Evolutionary conservation across 1,140 invertebrate genomes (phyloP).

Genomic region (Hydropsyche tenuis): DNA sequence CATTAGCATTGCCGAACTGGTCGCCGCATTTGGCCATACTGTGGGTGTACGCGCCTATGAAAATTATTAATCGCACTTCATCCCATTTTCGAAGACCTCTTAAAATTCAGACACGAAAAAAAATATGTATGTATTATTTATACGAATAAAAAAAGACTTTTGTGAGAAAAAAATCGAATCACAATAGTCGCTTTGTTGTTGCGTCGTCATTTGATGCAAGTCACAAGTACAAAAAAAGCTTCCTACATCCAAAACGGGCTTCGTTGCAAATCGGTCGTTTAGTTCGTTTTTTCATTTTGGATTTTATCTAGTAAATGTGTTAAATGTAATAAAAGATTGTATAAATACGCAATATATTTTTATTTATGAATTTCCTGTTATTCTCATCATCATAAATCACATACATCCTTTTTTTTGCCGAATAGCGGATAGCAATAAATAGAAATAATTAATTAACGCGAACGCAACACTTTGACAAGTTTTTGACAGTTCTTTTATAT

Average conservation of each 20-base stretch:
- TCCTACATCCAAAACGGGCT: slow-evolving; percentile 7
- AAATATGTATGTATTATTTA: slow-evolving; percentile 17
- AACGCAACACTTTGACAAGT: neutral
- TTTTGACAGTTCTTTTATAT: slow-evolving; percentile 1
- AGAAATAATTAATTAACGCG: slow-evolving; percentile 9
- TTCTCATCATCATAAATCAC: slow-evolving; percentile 20
- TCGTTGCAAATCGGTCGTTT: slow-evolving; percentile 16
- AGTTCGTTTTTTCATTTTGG: too few species aligned
- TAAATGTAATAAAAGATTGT: neutral
- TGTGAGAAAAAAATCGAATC: neutral
- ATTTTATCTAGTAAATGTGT: too few species aligned
- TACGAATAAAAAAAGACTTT: slow-evolving; percentile 15
- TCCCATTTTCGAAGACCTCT: slow-evolving; percentile 30
- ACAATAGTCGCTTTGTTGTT: slow-evolving; percentile 12
- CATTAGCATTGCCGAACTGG: slow-evolving; percentile 24
- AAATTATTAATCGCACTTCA: slow-evolving; percentile 41
- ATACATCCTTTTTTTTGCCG: neutral
- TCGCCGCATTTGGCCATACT: slow-evolving; percentile 7
- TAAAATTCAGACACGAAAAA: slow-evolving; percentile 23
- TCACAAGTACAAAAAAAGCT: slow-evolving; percentile 19
- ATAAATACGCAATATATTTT: neutral
- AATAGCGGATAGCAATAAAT: slow-evolving; percentile 20
- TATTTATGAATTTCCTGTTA: slow-evolving; percentile 1
- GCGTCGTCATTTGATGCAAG: slow-evolving; percentile 1
- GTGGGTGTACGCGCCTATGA: slow-evolving; percentile 26